Evolutionary conservation across 1,140 invertebrate genomes (phyloP), one percentile per base, ranked within the genome.

Genomic region (Tachypleus tridentatus): DNA sequence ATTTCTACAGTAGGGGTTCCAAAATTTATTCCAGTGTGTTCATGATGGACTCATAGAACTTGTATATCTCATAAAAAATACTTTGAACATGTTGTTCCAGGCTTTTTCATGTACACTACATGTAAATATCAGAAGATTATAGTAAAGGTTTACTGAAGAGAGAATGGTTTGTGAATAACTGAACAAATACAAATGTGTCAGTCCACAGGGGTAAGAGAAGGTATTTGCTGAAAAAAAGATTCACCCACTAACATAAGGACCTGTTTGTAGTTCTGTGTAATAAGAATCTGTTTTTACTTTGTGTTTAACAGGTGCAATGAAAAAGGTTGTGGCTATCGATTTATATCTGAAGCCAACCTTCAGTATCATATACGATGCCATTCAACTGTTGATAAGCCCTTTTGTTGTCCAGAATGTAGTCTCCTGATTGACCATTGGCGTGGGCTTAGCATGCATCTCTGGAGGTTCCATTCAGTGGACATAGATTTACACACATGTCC

Each of bases 391-490:
- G 60, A 77, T 76, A 64, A 77, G 81, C 70, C 61, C 7, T 75
- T 76, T 65, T 63, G 61, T 4, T 77, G 76, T 67, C 66, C 60
- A 5, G 70, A 74, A 60, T 78, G 77, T 60, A 54, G 64, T 9
- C 63, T 71, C 8, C 51, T 60, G 47, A 10, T 10, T 3, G 71
- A 77, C 0, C 79, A 81, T 62, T 88, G 86, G 86, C 74, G 80
- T 8, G 74, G 79, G 4, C 82, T 86, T 66, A 80, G 82, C 5
- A 75, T 81, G 65, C 87, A 88, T 76, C 73, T 88, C 63, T 87
- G 85, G 84, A 83, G 83, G 69, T 74, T 76, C 3, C 86, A 88
- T 75, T 76, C 82, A 56, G 82, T 90, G n/a, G 84, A 87, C 73
- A 78, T 83, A 67, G 86, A 86, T 71, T 73, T 87, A 9, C 77